Evolutionary conservation across 2,113 vertebrate genomes (phyloP).

Genomic region (Labeo rohita): DNA sequence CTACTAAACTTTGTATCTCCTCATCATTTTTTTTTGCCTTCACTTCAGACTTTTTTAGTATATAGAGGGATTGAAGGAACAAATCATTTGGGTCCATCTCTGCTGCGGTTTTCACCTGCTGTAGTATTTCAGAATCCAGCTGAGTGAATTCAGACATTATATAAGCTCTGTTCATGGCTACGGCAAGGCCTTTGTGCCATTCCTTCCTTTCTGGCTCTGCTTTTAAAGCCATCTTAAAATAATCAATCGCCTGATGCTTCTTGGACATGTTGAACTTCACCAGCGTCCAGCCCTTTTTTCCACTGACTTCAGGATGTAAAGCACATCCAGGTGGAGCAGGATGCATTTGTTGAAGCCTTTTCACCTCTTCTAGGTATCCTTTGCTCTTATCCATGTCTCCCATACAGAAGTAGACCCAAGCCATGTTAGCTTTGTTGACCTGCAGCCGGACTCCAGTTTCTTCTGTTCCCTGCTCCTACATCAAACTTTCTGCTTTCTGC

Average conservation of each 20-base stretch:
- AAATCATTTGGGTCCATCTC: slow-evolving; percentile 1
- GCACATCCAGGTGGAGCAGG: slow-evolving; percentile 19
- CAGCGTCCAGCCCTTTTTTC: slow-evolving; percentile 36
- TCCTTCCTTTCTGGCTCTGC: background rate
- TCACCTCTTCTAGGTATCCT: background rate
- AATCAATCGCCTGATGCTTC: background rate
- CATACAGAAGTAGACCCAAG: slow-evolving; percentile 1
- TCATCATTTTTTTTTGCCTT: background rate
- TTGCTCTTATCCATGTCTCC: background rate
- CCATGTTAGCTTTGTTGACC: slow-evolving; percentile 31
- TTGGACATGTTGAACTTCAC: background rate
- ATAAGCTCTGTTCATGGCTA: background rate
- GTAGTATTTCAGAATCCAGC: background rate
- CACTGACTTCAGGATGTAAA: slow-evolving; percentile 35
- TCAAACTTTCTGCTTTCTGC: slow-evolving; percentile 14
- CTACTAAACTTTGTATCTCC: background rate
- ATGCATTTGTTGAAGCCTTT: background rate
- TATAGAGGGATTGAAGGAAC: slow-evolving; percentile 12
- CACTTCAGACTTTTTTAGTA: background rate
- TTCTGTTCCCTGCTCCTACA: background rate
- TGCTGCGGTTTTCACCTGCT: background rate
- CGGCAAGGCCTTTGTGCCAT: background rate
- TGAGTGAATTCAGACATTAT: background rate
- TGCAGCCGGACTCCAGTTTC: slow-evolving; percentile 6
- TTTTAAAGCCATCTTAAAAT: slow-evolving; percentile 30